Base-by-base conservation (phyloP, 2,113 vertebrate genomes). In the Oryctolagus cuniculus region DNA sequence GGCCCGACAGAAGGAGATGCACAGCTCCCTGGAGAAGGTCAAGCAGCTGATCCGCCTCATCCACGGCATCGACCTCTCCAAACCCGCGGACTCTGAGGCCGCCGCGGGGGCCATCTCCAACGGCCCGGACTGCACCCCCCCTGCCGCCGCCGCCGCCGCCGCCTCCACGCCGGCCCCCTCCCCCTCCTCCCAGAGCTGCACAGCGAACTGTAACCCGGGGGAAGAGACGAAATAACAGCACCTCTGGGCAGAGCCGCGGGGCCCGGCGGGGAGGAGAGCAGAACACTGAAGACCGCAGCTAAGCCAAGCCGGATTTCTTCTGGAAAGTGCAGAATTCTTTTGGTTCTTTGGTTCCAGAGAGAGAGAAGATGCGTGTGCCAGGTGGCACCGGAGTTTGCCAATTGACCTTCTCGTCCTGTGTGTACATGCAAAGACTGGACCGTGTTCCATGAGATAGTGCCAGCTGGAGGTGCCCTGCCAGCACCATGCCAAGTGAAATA, bases 1-100 rank as follows among this genome's bases (percentile, higher is more conserved):
- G 97, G 98, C 99, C 89, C 99, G 99, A 95, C 99, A 99, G 98
- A 99, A 99, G 97, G 99, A 99, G 97, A 99, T 99, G 99, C 99
- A 99, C 98, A 98, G 98, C 92, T 99, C 99, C 88, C 98, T 99
- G 98, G 99, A 99, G 96, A 99, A 99, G 98, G 99, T 99, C 89
- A 99, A 99, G 97, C 99, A 99, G 98, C 98, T 99, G 98, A 99
- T 99, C 92, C 99, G 98, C 98, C 99, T 99, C 98, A 99, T 99
- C 98, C 99, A 99, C 90, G 99, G 99, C 98, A 99, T 99, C 96
- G 99, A 99, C 96, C 99, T 99, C 98, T 99, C 98, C 98, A 99
- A 99, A 98, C 98, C 99, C 87, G 98, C 98, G 97, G 98, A 98
- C 98, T 98, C 98, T 97, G 99, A 99, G 98, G 98, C 97, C 98